Evolutionary conservation across 2,888 invertebrate species (phyloP).

Genomic region (Rotaria macrura): DNA sequence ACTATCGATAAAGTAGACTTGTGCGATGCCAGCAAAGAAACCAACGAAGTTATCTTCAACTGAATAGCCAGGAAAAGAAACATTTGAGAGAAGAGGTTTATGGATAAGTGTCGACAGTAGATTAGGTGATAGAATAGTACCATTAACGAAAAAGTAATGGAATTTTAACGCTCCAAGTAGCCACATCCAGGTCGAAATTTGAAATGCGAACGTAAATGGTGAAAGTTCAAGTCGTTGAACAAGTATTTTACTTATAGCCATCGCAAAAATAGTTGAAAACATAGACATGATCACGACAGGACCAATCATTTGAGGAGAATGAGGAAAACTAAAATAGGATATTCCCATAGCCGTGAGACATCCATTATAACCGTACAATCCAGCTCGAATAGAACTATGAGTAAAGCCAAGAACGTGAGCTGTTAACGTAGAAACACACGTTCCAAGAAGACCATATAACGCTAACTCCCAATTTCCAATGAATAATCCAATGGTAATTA

Average conservation of each 20-base stretch:
- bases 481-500: not conserved
- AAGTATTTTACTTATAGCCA: not conserved
- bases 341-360: not conserved
- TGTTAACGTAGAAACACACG: not conserved
- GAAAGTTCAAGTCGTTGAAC: not conserved
- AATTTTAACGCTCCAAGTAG: not conserved
- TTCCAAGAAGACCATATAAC: not conserved
- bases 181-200: not conserved
- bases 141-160: not conserved
- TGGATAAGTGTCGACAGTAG: not conserved
- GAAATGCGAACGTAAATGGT: not conserved
- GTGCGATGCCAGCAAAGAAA: not conserved
- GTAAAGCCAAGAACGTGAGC: not conserved
- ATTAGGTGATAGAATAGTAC: not conserved
- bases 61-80: not conserved
- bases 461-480: not conserved
- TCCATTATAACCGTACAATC: not conserved
- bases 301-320: not conserved
- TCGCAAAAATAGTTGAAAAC: not conserved
- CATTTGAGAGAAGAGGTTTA: not conserved
- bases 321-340: not conserved
- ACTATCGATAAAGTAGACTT: not conserved
- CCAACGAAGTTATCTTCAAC: not conserved
- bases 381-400: not conserved
- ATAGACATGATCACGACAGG: not conserved